Percentiles rank a stretch among this genome's conserved stretches.
Evolutionary conservation across 2,888 invertebrate genomes (phyloP).

Genomic region (Drosophila neoperkinsi): DNA sequence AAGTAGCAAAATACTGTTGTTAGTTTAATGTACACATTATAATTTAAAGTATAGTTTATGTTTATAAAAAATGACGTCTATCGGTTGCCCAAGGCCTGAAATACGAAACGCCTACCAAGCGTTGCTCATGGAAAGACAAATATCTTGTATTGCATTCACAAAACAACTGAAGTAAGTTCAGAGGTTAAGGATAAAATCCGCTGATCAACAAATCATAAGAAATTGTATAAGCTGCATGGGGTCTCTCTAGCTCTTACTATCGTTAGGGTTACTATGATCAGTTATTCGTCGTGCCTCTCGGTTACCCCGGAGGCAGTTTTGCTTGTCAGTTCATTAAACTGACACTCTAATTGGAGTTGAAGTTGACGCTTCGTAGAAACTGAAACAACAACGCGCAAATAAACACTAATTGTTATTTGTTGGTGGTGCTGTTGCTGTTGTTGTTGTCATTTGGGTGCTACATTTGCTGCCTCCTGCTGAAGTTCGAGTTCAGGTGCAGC

Average conservation of each 20-base stretch:
- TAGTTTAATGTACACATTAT: neutral
- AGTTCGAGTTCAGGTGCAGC: slow-evolving; percentile 77
- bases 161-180: slow-evolving; percentile 6
- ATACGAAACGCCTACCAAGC: neutral
- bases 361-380: slow-evolving; percentile 75
- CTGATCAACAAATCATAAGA: slow-evolving; percentile 11
- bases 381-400: slow-evolving; percentile 48
- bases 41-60: neutral
- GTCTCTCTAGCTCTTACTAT: slow-evolving; percentile 16
- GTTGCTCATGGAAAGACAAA: neutral
- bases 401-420: slow-evolving; percentile 62
- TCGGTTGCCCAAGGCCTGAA: slow-evolving; percentile 2
- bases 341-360: slow-evolving; percentile 79
- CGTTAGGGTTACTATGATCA: slow-evolving; percentile 18
- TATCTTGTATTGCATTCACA: neutral
- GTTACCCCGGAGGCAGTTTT: slow-evolving; percentile 18
- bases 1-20: neutral
- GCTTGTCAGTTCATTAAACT: slow-evolving; percentile 77
- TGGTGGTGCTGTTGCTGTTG: slow-evolving; percentile 25
- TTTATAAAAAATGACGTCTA: neutral
- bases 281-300: slow-evolving; percentile 17
- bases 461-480: slow-evolving; percentile 50
- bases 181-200: slow-evolving; percentile 49
- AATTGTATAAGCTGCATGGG: neutral
- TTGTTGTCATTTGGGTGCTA: slow-evolving; percentile 32